Conservation (phyloP, 2,888 invertebrate species). For the Lepidocyrtoides sp. region DNA sequence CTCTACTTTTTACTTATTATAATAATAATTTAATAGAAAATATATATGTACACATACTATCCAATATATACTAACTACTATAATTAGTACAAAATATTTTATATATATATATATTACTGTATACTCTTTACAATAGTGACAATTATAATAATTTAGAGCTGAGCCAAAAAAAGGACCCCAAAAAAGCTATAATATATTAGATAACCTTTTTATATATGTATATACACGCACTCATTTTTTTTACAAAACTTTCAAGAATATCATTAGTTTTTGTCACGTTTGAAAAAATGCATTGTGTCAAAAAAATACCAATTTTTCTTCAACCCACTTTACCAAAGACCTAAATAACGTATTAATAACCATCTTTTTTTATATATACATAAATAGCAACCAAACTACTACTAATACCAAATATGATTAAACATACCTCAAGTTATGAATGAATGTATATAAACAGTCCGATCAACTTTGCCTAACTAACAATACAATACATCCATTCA, state of each 20-base stretch:
- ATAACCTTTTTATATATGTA: not conserved
- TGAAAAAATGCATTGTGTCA: constrained; percentile 45
- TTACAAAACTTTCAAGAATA: not conserved
- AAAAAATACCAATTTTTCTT: not conserved
- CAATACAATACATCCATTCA: constrained; percentile 30
- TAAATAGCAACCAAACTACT: too few relatives aligned
- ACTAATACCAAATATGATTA: not conserved
- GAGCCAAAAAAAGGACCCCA: constrained; percentile 17
- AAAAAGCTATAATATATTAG: constrained; percentile 4
- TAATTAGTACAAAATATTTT: constrained; percentile 18
- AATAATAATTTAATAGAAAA: not conserved
- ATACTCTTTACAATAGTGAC: constrained; percentile 22
- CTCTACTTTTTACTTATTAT: constrained; percentile 67
- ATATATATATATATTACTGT: not conserved
- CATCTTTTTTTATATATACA: not conserved
- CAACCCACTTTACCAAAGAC: not conserved
- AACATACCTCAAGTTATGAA: not conserved
- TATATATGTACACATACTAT: not conserved
- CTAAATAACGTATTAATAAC: not conserved
- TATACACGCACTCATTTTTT: constrained; percentile 20
- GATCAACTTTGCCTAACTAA: constrained; percentile 24
- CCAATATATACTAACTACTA: constrained; percentile 41
- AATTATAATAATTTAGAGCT: constrained; percentile 32
- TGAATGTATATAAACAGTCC: constrained; percentile 23
- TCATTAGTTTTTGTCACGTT: constrained; percentile 36